phyloP scores from a whole-genome alignment of 2,888 invertebrate genomes.

The Spisula subtruncata region DNA sequence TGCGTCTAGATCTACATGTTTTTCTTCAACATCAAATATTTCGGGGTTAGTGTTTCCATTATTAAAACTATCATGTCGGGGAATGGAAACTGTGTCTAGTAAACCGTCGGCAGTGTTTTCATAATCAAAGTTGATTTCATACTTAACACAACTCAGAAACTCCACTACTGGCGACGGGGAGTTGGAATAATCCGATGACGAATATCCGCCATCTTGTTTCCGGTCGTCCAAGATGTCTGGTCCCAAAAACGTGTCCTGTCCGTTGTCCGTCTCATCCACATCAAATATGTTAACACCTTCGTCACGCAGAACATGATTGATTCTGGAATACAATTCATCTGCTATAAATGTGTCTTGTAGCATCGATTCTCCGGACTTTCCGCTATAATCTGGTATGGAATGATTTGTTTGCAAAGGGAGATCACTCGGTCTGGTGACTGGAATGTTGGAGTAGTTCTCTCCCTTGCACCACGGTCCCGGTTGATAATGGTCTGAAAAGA shows the following conservation, averaged over 20 bases:
- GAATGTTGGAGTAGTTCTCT: background rate
- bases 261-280: background rate
- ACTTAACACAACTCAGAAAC: slow-evolving; percentile 62
- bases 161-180: slow-evolving; percentile 59
- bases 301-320: background rate
- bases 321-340: background rate
- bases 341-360: background rate
- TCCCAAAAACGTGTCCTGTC: background rate
- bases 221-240: background rate
- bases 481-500: slow-evolving; percentile 16
- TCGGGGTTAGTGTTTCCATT: slow-evolving; percentile 73
- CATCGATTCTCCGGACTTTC: background rate
- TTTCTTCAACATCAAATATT: background rate
- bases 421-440: slow-evolving; percentile 23
- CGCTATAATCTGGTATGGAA: background rate
- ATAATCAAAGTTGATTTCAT: slow-evolving; percentile 79
- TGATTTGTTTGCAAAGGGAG: slow-evolving; percentile 29
- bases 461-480: slow-evolving; percentile 9
- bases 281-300: background rate
- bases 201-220: background rate
- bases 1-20: background rate
- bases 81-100: slow-evolving; percentile 72
- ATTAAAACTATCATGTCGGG: slow-evolving; percentile 66
- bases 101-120: slow-evolving; percentile 76
- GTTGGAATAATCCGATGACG: slow-evolving; percentile 26